These are phyloP conservation scores for Xenentodon cancila DNA, from an alignment of 2,797 vertebrate genomes.

Conservation along the genomic window DNA sequence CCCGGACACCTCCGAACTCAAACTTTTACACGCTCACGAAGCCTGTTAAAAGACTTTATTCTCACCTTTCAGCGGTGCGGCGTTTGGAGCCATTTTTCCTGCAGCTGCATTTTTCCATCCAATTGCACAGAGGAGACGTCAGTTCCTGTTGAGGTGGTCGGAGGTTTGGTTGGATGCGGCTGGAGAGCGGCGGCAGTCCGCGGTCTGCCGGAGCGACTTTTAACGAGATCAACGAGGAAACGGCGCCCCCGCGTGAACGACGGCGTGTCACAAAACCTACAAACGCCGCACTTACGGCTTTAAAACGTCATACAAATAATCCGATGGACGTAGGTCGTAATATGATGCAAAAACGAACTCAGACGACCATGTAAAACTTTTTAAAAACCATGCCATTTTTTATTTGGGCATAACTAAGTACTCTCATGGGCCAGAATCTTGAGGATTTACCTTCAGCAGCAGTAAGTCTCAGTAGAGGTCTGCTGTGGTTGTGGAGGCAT, in stretches of 20 bases:
- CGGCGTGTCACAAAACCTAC: too few species aligned
- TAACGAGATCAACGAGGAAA: neutral
- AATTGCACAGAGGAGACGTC: conserved; percentile 79
- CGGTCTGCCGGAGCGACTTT: neutral
- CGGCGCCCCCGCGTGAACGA: conserved; percentile 42
- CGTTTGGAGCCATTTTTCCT: conserved; percentile 81
- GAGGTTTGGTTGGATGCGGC: conserved; percentile 30
- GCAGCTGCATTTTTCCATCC: conserved; percentile 80
- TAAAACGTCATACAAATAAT: too few species aligned
- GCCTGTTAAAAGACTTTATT: conserved; percentile 14
- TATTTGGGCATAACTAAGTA: too few species aligned
- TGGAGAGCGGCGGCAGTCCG: neutral
- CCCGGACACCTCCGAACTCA: neutral
- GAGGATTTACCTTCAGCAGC: too few species aligned
- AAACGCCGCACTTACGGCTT: too few species aligned
- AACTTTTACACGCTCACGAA: conserved; percentile 45
- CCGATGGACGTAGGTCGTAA: too few species aligned
- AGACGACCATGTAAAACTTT: too few species aligned
- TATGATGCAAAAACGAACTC: too few species aligned
- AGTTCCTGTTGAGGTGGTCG: conserved; percentile 80
- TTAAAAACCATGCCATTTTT: too few species aligned
- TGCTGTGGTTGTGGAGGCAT: too few species aligned
- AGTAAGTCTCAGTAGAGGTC: too few species aligned
- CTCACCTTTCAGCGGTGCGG: conserved; percentile 78
- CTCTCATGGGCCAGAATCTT: too few species aligned